phyloP scores from a whole-genome alignment of 1,140 invertebrate species.

The Thrips palmi region DNA sequence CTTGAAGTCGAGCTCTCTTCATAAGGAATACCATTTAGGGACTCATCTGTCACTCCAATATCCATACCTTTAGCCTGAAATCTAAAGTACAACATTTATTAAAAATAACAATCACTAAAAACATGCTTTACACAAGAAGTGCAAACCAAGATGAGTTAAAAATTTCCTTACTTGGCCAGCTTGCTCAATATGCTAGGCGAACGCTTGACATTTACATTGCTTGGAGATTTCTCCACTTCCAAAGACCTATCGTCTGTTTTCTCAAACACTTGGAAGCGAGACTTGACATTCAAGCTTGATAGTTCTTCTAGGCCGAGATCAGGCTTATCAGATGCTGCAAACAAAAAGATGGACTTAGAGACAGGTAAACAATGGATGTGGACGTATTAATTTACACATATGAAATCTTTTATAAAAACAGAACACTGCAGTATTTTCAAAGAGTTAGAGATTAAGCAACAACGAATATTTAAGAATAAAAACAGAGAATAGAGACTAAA shows the following conservation, averaged over 20 bases:
- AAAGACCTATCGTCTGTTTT: conserved; percentile 25
- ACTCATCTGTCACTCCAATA: conserved; percentile 52
- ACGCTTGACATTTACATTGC: conserved; percentile 42
- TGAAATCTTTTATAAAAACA: too few species aligned
- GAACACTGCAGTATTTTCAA: too few species aligned
- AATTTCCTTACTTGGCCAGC: conserved; percentile 47
- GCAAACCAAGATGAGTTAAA: too few species aligned
- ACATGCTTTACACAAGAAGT: too few species aligned
- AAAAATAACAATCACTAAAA: conserved; percentile 1
- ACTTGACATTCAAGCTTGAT: conserved; percentile 63
- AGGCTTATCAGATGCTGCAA: conserved; percentile 68
- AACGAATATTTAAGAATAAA: too few species aligned
- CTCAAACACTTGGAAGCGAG: conserved; percentile 72
- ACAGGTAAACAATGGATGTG: too few species aligned
- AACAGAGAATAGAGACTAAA: too few species aligned
- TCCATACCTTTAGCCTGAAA: conserved; percentile 68
- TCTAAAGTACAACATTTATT: conserved; percentile 23
- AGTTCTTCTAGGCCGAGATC: conserved; percentile 72
- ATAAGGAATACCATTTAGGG: conserved; percentile 46
- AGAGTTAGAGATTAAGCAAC: too few species aligned
- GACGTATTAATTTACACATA: too few species aligned
- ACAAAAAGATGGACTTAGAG: conserved; percentile 16
- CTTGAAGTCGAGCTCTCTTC: conserved; percentile 26
- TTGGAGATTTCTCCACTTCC: conserved; percentile 35
- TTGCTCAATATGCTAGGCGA: conserved; percentile 62